phyloP scores from a whole-genome alignment of 2,797 vertebrate genomes.

The Rhinatrema bivittatum region DNA sequence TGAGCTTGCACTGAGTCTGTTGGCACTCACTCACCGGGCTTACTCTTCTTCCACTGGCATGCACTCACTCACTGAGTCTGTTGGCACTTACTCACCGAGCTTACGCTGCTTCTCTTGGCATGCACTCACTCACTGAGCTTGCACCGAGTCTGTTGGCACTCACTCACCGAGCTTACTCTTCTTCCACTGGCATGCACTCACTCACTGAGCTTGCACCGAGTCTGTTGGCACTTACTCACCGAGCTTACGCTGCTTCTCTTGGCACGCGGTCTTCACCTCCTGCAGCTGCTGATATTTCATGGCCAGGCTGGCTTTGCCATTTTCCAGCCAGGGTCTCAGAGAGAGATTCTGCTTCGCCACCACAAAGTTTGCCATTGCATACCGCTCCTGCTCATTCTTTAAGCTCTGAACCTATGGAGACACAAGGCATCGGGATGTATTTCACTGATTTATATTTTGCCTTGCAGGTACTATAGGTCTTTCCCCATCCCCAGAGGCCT shows the following conservation, averaged over 20 bases:
- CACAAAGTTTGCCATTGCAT: constrained; percentile 52
- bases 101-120: constrained; percentile 55
- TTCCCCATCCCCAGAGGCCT: no score
- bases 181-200: constrained; percentile 46
- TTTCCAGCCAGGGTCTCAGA: constrained; percentile 53
- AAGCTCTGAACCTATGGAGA: constrained; percentile 53
- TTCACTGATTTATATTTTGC: no score
- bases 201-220: constrained; percentile 59
- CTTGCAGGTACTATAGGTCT: no score
- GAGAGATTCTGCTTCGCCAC: constrained; percentile 57
- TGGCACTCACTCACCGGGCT: constrained; percentile 55
- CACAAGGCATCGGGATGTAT: no score
- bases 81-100: constrained; percentile 61
- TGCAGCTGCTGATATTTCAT: constrained; percentile 62
- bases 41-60: constrained; percentile 51
- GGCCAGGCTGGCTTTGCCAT: constrained; percentile 53
- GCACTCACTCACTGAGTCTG: no score
- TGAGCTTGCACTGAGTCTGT: constrained; percentile 54
- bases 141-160: constrained; percentile 51
- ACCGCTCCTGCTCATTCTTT: constrained; percentile 54
- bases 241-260: constrained; percentile 54
- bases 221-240: constrained; percentile 53
- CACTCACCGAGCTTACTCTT: constrained; percentile 58
- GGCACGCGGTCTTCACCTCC: constrained; percentile 44
- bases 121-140: constrained; percentile 53